These are phyloP conservation scores for Zosterops borbonicus DNA, from an alignment of 2,113 vertebrate species.

Conservation along the genomic window DNA sequence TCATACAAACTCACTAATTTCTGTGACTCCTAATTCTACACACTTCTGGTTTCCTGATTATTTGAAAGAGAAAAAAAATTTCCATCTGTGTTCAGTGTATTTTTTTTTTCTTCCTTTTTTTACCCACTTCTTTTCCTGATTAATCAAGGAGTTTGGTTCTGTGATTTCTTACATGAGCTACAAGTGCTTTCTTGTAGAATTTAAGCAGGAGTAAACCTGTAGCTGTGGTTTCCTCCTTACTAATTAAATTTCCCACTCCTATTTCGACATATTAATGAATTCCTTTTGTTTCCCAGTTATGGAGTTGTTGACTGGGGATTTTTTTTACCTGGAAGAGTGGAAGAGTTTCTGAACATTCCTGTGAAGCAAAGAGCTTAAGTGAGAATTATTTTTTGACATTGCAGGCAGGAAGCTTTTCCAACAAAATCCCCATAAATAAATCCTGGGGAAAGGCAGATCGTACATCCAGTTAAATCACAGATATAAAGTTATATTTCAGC, in stretches of 20 bases:
- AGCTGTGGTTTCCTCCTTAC: background rate
- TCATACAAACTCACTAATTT: background rate
- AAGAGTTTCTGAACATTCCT: background rate
- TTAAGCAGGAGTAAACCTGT: background rate
- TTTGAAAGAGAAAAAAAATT: background rate
- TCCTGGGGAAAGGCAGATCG: background rate
- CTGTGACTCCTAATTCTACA: background rate
- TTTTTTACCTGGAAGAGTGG: background rate
- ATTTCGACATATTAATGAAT: background rate
- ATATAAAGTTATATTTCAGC: background rate
- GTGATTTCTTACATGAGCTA: background rate
- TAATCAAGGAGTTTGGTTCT: background rate
- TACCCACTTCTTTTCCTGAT: accelerated
- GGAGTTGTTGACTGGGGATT: background rate
- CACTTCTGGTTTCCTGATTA: background rate
- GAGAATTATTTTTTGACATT: slow-evolving; percentile 1
- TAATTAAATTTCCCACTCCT: background rate
- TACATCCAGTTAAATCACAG: background rate
- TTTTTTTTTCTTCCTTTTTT: background rate
- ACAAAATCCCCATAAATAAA: slow-evolving; percentile 8
- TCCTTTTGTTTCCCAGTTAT: background rate
- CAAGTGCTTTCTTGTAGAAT: background rate
- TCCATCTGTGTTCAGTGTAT: background rate
- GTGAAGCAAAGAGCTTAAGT: slow-evolving; percentile 1
- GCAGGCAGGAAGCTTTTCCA: slow-evolving; percentile 37